These are phyloP conservation scores for Tyrannus savana DNA, from an alignment of 2,113 vertebrate species.

Conservation along the genomic window DNA sequence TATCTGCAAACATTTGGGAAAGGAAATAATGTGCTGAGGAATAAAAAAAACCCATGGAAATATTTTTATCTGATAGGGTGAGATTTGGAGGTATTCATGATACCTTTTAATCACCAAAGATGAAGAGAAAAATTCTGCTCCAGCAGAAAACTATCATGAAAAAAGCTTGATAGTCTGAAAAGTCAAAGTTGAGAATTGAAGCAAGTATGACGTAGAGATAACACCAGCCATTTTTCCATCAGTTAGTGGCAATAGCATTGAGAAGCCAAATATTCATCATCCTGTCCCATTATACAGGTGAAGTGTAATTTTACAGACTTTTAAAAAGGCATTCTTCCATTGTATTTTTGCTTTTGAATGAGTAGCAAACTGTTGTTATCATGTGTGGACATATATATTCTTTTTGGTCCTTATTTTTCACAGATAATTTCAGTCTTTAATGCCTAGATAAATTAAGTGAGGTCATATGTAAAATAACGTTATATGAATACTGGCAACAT, in stretches of 20 bases:
- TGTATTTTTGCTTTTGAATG: neutral
- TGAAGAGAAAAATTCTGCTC: neutral
- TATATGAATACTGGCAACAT: neutral
- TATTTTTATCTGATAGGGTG: neutral
- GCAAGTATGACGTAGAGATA: neutral
- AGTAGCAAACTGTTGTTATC: neutral
- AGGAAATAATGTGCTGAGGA: neutral
- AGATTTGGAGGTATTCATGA: neutral
- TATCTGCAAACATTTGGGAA: neutral
- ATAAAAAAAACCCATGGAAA: neutral
- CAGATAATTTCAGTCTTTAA: neutral
- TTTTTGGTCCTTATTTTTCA: neutral
- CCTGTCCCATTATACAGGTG: neutral
- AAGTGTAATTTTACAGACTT: neutral
- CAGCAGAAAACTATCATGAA: neutral
- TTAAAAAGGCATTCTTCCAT: neutral
- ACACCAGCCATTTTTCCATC: neutral
- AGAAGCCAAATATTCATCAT: neutral
- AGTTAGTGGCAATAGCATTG: neutral
- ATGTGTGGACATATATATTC: neutral
- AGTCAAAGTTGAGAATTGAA: neutral
- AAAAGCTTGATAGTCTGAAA: neutral
- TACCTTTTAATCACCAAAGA: neutral
- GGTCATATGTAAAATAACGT: neutral
- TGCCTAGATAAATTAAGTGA: neutral